Percentiles rank a stretch among this genome's conserved stretches.
Conservation (phyloP, 1,140 invertebrate genomes). For the Micrasema minimum region DNA sequence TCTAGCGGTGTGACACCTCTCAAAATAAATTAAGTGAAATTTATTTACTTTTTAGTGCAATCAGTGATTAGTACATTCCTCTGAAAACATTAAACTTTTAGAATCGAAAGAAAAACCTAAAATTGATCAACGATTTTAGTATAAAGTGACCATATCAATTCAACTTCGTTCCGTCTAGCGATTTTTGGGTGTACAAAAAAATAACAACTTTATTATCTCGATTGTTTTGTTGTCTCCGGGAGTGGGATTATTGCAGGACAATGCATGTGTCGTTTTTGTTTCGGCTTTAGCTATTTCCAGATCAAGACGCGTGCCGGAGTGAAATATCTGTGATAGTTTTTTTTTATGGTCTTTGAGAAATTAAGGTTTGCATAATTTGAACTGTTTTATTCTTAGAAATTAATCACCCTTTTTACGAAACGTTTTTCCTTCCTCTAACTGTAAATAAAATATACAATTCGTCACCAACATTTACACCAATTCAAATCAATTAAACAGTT, state of each 20-base stretch:
- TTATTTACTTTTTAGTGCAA: conserved; percentile 20
- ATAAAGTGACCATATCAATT: not conserved
- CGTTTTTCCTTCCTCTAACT: not conserved
- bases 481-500: too few species aligned
- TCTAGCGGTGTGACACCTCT: conserved; percentile 23
- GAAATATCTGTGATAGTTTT: not conserved
- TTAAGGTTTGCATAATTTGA: conserved; percentile 10
- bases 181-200: conserved; percentile 5
- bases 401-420: not conserved
- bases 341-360: conserved; percentile 4
- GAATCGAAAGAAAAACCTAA: too few species aligned
- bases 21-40: not conserved
- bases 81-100: too few species aligned
- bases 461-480: too few species aligned
- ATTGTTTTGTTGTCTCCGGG: conserved; percentile 17
- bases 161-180: too few species aligned
- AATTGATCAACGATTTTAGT: not conserved
- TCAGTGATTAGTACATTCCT: too few species aligned
- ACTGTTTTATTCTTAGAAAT: conserved; percentile 20
- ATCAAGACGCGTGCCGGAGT: not conserved
- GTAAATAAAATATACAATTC: too few species aligned
- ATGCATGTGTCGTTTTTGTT: conserved; percentile 19
- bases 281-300: conserved; percentile 13
- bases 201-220: conserved; percentile 18
- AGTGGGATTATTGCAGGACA: conserved; percentile 9